Percentiles rank a stretch among this genome's conserved stretches.
These are phyloP conservation scores for Itoplectis maculator DNA, from an alignment of 2,888 invertebrate species.

Conservation along the genomic window DNA sequence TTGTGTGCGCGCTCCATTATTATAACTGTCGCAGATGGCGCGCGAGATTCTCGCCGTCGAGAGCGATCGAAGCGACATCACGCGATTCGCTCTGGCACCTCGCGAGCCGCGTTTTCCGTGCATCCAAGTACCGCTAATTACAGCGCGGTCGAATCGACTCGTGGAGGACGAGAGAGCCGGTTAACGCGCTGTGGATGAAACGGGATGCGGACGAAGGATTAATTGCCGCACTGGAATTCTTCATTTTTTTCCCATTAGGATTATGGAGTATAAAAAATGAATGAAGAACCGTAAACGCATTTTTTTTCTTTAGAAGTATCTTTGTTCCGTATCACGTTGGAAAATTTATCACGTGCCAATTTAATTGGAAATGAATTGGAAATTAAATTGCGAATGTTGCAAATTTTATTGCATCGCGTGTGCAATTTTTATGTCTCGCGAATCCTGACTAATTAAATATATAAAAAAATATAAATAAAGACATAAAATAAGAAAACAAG, in stretches of 20 bases:
- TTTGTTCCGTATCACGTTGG: no score
- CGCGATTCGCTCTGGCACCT: constrained; percentile 62
- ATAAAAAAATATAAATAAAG: no score
- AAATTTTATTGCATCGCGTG: no score
- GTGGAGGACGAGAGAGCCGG: constrained; percentile 15
- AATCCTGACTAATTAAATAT: no score
- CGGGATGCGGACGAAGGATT: constrained; percentile 16
- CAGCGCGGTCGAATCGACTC: constrained; percentile 29
- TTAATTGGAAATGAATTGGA: no score
- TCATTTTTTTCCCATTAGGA: not conserved
- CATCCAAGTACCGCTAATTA: constrained; percentile 63
- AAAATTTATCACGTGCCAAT: no score
- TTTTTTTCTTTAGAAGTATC: no score
- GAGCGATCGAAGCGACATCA: constrained; percentile 39
- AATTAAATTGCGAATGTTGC: no score
- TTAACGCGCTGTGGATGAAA: constrained; percentile 22
- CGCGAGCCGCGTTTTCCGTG: constrained; percentile 10
- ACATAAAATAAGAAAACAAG: no score
- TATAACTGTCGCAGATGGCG: constrained; percentile 64
- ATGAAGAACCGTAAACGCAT: not conserved
- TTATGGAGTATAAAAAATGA: not conserved
- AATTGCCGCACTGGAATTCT: constrained; percentile 25
- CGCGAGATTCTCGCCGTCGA: constrained; percentile 20
- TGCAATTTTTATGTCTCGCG: no score
- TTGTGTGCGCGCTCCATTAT: constrained; percentile 46